Evolutionary conservation across 2,888 invertebrate species (phyloP).

Genomic region (Limnephilus auricula): DNA sequence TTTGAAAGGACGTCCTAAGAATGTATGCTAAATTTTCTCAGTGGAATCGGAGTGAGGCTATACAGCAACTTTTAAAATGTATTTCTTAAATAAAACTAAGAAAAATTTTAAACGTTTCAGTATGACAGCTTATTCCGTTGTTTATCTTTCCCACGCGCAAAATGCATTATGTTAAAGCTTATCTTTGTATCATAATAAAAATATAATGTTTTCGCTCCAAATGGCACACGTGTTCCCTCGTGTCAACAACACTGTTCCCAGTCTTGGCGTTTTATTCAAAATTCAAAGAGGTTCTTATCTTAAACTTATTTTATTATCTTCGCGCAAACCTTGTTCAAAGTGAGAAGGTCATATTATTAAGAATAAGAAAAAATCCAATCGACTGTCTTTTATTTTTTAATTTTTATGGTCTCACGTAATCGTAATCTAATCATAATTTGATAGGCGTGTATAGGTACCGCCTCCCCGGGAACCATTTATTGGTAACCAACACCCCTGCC

Average conservation of each 20-base stretch:
- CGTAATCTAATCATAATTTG: no score
- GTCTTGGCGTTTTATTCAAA: neutral
- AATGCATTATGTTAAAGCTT: neutral
- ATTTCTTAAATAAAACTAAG: neutral
- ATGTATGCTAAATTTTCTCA: no score
- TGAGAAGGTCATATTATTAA: neutral
- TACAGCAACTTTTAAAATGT: neutral
- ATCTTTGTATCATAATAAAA: no score
- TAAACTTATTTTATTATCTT: neutral
- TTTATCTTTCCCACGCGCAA: neutral
- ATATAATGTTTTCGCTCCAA: neutral
- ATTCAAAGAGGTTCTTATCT: neutral
- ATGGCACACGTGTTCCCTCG: neutral
- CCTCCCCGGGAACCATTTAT: no score
- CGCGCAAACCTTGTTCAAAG: neutral
- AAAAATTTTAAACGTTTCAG: neutral
- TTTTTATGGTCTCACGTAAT: neutral
- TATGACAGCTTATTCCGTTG: neutral
- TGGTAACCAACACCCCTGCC: no score
- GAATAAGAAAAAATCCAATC: neutral
- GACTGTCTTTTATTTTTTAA: neutral
- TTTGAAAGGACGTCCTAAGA: no score
- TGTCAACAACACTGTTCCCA: neutral
- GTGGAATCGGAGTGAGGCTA: no score
- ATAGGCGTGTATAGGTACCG: no score